phyloP scores from a whole-genome alignment of 1,140 invertebrate genomes.

The Zaprionus tsacasi region DNA sequence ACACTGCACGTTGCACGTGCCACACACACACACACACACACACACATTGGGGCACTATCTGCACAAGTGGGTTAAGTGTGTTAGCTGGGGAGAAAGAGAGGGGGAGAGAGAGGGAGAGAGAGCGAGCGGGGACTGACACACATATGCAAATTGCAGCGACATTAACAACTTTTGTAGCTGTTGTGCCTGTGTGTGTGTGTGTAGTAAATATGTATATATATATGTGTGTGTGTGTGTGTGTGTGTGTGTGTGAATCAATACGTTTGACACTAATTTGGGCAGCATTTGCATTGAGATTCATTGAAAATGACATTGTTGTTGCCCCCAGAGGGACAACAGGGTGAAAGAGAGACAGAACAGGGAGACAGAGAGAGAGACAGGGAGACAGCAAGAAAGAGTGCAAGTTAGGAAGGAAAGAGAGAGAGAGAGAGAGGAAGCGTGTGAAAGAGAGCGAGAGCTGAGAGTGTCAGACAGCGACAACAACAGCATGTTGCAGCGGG shows the following conservation, averaged over 20 bases:
- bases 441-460: neutral
- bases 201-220: neutral
- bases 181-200: conserved; percentile 16
- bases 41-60: neutral
- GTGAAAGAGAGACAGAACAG: neutral
- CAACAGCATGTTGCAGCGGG: conserved; percentile 31
- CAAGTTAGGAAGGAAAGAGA: conserved; percentile 1
- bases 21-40: neutral
- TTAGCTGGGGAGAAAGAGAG: conserved; percentile 40
- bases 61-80: conserved; percentile 78
- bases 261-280: conserved; percentile 79
- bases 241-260: conserved; percentile 65
- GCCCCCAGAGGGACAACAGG: conserved; percentile 15
- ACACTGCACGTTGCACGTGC: conserved; percentile 21
- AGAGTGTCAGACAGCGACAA: conserved; percentile 20
- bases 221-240: neutral
- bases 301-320: conserved; percentile 67
- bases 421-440: too few species aligned
- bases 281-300: conserved; percentile 74
- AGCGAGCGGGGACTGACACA: conserved; percentile 49
- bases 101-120: too few species aligned
- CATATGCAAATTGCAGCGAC: conserved; percentile 75
- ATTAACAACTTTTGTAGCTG: conserved; percentile 56
- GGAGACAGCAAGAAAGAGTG: neutral
- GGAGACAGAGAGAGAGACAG: neutral